phyloP scores from a whole-genome alignment of 1,140 invertebrate genomes.

The Eriocheir sinensis region DNA sequence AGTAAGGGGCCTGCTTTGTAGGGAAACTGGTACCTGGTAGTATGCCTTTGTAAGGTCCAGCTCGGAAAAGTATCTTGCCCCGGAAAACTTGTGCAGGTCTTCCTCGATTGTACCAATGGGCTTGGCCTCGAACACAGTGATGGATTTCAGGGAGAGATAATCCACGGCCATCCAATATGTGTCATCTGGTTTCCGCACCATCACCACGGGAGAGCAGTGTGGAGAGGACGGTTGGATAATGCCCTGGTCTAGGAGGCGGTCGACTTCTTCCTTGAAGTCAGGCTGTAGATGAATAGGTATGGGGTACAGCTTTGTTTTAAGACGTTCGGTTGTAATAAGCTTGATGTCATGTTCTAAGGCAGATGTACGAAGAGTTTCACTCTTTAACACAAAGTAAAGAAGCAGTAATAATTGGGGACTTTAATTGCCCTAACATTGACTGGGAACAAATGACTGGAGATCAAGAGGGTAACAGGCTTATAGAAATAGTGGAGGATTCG shows the following conservation, averaged over 20 bases:
- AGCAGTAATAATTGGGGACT: no score
- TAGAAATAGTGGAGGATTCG: no score
- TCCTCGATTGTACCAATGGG: slow-evolving; percentile 33
- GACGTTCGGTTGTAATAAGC: not conserved
- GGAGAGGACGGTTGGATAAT: slow-evolving; percentile 62
- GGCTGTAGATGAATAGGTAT: slow-evolving; percentile 31
- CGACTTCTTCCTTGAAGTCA: slow-evolving; percentile 41
- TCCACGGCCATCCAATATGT: slow-evolving; percentile 53
- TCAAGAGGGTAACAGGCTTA: no score
- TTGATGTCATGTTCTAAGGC: slow-evolving; percentile 1
- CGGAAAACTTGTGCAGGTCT: slow-evolving; percentile 60
- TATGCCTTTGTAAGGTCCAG: slow-evolving; percentile 60
- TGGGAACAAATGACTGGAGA: no score
- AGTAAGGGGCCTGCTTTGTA: not conserved
- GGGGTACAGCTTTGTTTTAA: slow-evolving; percentile 18
- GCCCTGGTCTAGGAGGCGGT: not conserved
- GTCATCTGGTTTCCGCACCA: slow-evolving; percentile 60
- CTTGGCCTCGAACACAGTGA: slow-evolving; percentile 53
- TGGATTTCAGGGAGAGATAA: slow-evolving; percentile 11
- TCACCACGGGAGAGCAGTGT: slow-evolving; percentile 53
- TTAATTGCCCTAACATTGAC: no score
- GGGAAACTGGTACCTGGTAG: slow-evolving; percentile 40
- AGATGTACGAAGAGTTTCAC: no score
- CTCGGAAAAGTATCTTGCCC: slow-evolving; percentile 50
- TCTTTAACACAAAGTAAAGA: no score